Conservation (phyloP, 2,797 vertebrate species). For the Lacerta bilineata region DNA sequence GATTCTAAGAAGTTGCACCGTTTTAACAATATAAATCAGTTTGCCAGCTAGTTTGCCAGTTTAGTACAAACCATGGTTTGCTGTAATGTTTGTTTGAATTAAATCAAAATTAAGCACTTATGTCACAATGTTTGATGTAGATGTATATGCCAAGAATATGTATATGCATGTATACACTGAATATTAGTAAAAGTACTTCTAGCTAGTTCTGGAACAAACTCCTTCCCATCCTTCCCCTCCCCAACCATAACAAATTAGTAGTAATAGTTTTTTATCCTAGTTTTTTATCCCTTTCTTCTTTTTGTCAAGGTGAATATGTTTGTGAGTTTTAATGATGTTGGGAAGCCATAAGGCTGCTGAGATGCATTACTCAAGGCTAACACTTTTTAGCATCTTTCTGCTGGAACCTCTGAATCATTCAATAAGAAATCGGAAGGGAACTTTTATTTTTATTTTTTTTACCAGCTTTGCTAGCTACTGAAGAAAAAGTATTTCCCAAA, state of each 20-base stretch:
- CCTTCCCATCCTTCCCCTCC: no score
- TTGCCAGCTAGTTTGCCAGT: not conserved
- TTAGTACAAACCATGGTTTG: not conserved
- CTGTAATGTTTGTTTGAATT: not conserved
- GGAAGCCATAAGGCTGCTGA: slow-evolving; percentile 53
- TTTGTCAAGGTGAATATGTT: not conserved
- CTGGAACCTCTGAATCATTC: slow-evolving; percentile 38
- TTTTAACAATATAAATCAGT: no score
- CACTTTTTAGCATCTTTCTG: slow-evolving; percentile 33
- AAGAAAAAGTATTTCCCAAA: slow-evolving; percentile 57
- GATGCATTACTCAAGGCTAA: slow-evolving; percentile 28
- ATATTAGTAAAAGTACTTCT: not conserved
- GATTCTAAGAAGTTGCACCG: no score
- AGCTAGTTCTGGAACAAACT: not conserved
- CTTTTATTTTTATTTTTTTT: slow-evolving; percentile 37
- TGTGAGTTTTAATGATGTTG: slow-evolving; percentile 41
- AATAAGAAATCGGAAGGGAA: slow-evolving; percentile 14
- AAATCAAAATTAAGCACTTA: not conserved
- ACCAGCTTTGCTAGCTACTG: slow-evolving; percentile 21
- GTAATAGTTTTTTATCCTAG: no score
- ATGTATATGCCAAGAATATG: no score
- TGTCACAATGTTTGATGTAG: no score
- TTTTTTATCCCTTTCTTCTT: not conserved
- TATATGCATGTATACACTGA: no score
- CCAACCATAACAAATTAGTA: no score